Evolutionary conservation across 2,797 vertebrate species (phyloP), one percentile per base, ranked within the genome.

Genomic region (Simalia tracyae): DNA sequence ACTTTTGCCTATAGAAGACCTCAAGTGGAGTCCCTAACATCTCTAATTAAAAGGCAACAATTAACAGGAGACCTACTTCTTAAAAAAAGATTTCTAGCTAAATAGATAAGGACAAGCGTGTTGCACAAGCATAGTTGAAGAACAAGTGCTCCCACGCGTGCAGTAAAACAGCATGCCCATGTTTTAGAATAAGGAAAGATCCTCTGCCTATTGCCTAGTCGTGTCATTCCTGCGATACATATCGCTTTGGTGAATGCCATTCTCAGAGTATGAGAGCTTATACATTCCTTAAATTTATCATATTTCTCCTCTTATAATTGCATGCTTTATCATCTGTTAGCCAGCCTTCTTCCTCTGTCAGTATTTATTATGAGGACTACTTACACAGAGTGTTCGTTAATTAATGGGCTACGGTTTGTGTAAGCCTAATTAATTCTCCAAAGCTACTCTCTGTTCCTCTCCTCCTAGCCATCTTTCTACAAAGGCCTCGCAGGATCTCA

Each of bases 401-500:
- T 26, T 12, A 56, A 36, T 50, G 15, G 64, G 17, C 64, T 57
- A 36, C 1, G 2, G 54, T 11, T 61, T 66, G 46, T 28, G 31
- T 26, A 86, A 28, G 36, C 84, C 36, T 57, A 17, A n/a, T 64
- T n/a, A 54, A 12, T 54, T 66, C 64, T 85, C 22, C 50, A 22
- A 3, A 36, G 19, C 19, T 24, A 7, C 14, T 59, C 6, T 50
- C 15, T 56, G 17, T 63, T 68, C 36, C 26, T 59, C 2, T 46
- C 1, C 7, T 50, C 91, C 9, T 97, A 99, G 99, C 97, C 98
- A 0, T 95, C 98, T 22, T 99, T 99, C 94, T 99, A 99, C 96
- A 98, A 98, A 94, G 99, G 98, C 2, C 98, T 99, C 31, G 98
- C 98, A 0, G 99, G 99, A 94, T 99, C 99, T 0, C 99, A 99